These are phyloP conservation scores for Bursaphelenchus mucronatus DNA, from an alignment of 1,140 invertebrate genomes.

Conservation along the genomic window DNA sequence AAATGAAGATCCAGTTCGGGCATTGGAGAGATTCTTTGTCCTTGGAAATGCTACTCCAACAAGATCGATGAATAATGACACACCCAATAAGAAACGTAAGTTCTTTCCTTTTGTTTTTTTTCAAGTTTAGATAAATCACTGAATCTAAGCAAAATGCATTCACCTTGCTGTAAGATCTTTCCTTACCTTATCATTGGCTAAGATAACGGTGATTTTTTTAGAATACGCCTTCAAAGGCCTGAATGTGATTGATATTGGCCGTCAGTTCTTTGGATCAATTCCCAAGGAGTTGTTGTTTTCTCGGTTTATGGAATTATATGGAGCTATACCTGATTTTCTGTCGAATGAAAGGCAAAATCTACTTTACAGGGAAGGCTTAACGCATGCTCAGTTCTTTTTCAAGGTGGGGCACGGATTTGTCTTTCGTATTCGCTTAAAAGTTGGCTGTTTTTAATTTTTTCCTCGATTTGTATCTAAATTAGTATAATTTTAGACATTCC, in stretches of 20 bases:
- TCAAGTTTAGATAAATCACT: neutral
- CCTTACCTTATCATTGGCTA: no score
- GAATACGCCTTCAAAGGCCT: neutral
- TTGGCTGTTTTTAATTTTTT: neutral
- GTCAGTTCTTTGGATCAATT: constrained; percentile 1
- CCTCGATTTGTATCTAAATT: no score
- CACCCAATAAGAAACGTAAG: no score
- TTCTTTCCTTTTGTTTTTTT: neutral
- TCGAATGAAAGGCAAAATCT: neutral
- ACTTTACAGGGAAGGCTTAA: neutral
- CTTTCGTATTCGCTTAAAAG: neutral
- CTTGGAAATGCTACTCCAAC: no score
- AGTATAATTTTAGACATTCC: no score
- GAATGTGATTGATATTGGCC: constrained; percentile 2
- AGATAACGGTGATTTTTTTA: no score
- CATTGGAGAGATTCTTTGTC: no score
- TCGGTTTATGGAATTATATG: neutral
- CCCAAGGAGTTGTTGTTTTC: neutral
- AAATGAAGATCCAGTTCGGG: no score
- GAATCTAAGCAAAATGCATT: neutral
- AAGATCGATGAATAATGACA: no score
- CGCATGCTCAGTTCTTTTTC: neutral
- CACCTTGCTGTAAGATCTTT: no score
- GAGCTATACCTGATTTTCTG: neutral
- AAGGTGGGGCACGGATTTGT: neutral